These are phyloP conservation scores for Geotrupes spiniger DNA, from an alignment of 2,888 invertebrate genomes.

Conservation along the genomic window DNA sequence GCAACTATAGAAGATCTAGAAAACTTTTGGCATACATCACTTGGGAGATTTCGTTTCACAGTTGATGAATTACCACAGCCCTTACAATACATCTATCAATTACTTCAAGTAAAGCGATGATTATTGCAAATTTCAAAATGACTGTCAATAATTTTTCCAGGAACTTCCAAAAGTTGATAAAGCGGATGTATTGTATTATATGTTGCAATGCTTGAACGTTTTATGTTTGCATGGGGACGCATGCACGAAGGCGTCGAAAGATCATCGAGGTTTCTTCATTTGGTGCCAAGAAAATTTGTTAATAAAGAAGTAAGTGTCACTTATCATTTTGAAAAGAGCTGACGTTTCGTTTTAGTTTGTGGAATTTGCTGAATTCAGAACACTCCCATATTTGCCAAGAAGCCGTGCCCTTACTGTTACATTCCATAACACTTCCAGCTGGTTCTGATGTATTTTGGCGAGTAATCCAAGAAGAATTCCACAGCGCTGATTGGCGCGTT, in stretches of 20 bases:
- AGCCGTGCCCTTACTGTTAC: conserved; percentile 87
- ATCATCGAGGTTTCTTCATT: conserved; percentile 88
- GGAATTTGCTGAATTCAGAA: conserved; percentile 88
- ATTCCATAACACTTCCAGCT: conserved; percentile 90
- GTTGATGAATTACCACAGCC: conserved; percentile 88
- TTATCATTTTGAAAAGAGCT: not conserved
- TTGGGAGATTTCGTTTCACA: conserved; percentile 88
- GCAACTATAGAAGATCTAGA: conserved; percentile 73
- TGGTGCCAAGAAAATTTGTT: conserved; percentile 95
- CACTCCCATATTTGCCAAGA: conserved; percentile 93
- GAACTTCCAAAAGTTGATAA: conserved; percentile 79
- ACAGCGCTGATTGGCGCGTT: conserved; percentile 81
- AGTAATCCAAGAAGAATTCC: conserved; percentile 93
- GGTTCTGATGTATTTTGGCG: conserved; percentile 96
- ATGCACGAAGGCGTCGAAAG: conserved; percentile 79
- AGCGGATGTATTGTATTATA: conserved; percentile 89
- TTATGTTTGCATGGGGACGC: conserved; percentile 92
- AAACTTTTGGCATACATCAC: conserved; percentile 90
- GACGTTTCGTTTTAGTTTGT: conserved; percentile 62
- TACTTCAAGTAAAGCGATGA: conserved; percentile 65
- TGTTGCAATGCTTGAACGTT: conserved; percentile 87
- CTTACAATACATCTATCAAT: conserved; percentile 87
- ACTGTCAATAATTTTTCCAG: conserved; percentile 46
- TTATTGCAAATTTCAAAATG: not conserved
- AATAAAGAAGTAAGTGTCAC: conserved; percentile 75